Conservation (phyloP, 2,113 vertebrate genomes). For the Pelodiscus sinensis region DNA sequence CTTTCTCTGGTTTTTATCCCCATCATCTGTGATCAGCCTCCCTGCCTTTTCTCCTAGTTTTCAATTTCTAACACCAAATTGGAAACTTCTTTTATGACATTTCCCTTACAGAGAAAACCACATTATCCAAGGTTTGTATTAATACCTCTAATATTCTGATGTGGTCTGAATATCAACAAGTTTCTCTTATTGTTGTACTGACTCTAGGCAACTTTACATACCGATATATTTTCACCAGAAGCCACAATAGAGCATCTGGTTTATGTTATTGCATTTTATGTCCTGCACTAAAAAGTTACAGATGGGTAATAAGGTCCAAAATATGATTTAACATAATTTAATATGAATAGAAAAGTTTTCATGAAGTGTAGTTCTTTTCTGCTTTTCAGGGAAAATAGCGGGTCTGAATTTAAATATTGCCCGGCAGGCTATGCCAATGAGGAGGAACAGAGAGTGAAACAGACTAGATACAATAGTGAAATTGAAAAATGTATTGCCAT, state of each 20-base stretch:
- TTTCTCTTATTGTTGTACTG: conserved; percentile 13
- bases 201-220: conserved; percentile 19
- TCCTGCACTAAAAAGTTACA: conserved; percentile 1
- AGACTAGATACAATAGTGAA: not conserved
- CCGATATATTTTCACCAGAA: conserved; percentile 42
- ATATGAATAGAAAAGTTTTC: conserved; percentile 24
- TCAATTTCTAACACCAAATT: conserved; percentile 63
- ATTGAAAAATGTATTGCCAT: not conserved
- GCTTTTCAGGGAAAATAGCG: not conserved
- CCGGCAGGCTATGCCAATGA: not conserved
- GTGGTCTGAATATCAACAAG: conserved; percentile 25
- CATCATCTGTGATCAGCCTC: conserved; percentile 39
- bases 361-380: rapidly evolving
- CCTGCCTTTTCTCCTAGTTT: conserved; percentile 35
- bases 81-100: conserved; percentile 59
- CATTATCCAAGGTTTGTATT: not conserved
- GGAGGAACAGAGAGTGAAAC: not conserved
- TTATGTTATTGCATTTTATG: not conserved
- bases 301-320: not conserved
- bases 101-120: not conserved
- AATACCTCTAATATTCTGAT: conserved; percentile 25
- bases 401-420: not conserved
- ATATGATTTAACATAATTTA: conserved; percentile 55
- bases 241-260: not conserved
- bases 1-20: not conserved